Evolutionary conservation across 2,888 invertebrate species (phyloP).

Genomic region (Callinectes sapidus): DNA sequence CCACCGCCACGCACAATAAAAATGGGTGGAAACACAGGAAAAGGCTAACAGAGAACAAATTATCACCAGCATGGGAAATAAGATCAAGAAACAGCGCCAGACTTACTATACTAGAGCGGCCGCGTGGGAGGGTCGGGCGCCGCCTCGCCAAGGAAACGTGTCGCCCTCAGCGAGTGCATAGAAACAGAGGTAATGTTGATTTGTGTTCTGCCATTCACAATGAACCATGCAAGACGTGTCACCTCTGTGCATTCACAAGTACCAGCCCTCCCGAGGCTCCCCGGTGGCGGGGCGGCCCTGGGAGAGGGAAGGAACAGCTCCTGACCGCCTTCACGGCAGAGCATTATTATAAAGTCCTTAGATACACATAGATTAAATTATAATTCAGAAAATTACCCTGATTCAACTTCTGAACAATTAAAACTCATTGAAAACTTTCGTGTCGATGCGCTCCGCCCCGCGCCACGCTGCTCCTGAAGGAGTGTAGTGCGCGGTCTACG

Average conservation of each 20-base stretch:
- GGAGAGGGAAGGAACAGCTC: not conserved
- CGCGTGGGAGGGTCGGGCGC: conserved; percentile 25
- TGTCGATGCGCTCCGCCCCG: not conserved
- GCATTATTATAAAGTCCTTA: conserved; percentile 11
- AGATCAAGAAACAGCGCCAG: conserved; percentile 35
- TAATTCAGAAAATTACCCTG: conserved; percentile 36
- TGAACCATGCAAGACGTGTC: conserved; percentile 36
- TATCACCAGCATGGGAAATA: conserved; percentile 22
- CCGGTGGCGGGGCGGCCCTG: not conserved
- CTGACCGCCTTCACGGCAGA: conserved; percentile 36
- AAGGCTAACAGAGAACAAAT: conserved; percentile 28
- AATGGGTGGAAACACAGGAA: conserved; percentile 21
- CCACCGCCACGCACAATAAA: conserved; percentile 18
- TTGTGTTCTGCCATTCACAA: conserved; percentile 17
- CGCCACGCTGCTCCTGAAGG: conserved; percentile 1
- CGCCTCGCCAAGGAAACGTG: conserved; percentile 28
- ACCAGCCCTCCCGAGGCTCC: not conserved
- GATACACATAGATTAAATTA: conserved; percentile 28
- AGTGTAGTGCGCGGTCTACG: conserved; percentile 22
- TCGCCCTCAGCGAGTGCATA: conserved; percentile 26
- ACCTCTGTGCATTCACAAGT: conserved; percentile 28
- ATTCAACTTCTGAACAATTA: conserved; percentile 7
- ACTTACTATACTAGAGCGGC: conserved; percentile 28
- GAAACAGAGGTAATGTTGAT: conserved; percentile 22
- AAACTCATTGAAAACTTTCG: conserved; percentile 22